Base-by-base conservation (phyloP, 2,888 invertebrate species). In the Girardia tigrina region DNA sequence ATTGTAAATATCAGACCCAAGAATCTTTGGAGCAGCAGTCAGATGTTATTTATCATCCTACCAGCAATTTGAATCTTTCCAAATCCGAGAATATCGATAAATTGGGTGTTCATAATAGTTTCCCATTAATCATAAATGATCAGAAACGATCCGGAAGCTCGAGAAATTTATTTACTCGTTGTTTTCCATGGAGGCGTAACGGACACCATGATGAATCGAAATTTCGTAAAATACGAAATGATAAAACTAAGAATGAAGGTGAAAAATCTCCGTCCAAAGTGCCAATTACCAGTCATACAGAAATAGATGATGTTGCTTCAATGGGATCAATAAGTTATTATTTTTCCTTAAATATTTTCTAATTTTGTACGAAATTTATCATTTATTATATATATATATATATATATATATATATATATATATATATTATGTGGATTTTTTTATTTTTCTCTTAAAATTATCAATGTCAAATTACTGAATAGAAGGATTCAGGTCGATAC, bases 271-370 rank as follows among this genome's bases (percentile, higher is more conserved):
- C 56, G 23, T 56, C 56, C n/a, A 56, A 56, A 56, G 56, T 56
- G 56, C 56, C 56, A 56, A 56, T 56, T n/a, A 23, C 56, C 23
- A 20, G 20, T 56, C 56, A 56, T 56, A 56, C 56, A 4, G 56
- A 56, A 20, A 56, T 56, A 6, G 56, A 56, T 56, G 56, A 56
- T 56, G 23, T 56, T 2, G 23, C 56, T 6, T 56, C 56, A 12
- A 56, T 56, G 56, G 56, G 56, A 56, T 56, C 56, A 16, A 56
- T 56, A 56, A 56, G 56, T 56, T 12, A 56, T 56, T 56, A 56
- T 56, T 56, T 12, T 8, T 56, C 23, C 23, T 12, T n/a, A n/a
- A n/a, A n/a, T n/a, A n/a, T n/a, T n/a, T n/a, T n/a, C n/a, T n/a
- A n/a, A n/a, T n/a, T n/a, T n/a, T n/a, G n/a, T n/a, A n/a, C n/a